phyloP scores from a whole-genome alignment of 2,888 invertebrate genomes.

The Dryomyza anilis region DNA sequence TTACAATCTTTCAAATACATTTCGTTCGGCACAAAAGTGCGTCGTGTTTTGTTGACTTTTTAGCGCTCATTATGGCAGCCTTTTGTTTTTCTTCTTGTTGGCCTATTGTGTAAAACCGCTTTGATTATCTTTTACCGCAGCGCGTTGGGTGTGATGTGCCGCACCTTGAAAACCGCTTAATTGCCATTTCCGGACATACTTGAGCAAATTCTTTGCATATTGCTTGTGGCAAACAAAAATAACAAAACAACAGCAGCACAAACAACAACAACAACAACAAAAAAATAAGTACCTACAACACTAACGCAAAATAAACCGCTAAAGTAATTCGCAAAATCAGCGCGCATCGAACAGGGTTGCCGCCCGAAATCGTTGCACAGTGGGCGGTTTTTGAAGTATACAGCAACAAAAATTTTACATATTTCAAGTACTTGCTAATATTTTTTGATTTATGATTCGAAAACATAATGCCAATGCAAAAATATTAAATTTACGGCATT shows the following conservation, averaged over 20 bases:
- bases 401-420: no score
- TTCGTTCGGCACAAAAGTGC: background rate
- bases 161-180: conserved; percentile 41
- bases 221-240: background rate
- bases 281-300: no score
- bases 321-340: no score
- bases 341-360: no score
- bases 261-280: conserved; percentile 11
- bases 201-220: background rate
- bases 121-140: background rate
- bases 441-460: no score
- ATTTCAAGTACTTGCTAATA: no score
- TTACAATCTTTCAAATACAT: background rate
- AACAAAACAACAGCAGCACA: background rate
- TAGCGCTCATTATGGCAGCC: background rate
- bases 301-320: no score
- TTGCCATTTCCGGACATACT: conserved; percentile 41
- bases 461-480: no score
- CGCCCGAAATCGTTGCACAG: no score
- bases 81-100: background rate
- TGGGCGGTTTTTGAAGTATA: no score
- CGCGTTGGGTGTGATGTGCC: conserved; percentile 18
- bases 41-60: background rate
- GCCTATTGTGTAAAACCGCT: background rate
- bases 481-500: no score